These are phyloP conservation scores for Abrostola triplasia DNA, from an alignment of 2,888 invertebrate genomes.

Conservation along the genomic window DNA sequence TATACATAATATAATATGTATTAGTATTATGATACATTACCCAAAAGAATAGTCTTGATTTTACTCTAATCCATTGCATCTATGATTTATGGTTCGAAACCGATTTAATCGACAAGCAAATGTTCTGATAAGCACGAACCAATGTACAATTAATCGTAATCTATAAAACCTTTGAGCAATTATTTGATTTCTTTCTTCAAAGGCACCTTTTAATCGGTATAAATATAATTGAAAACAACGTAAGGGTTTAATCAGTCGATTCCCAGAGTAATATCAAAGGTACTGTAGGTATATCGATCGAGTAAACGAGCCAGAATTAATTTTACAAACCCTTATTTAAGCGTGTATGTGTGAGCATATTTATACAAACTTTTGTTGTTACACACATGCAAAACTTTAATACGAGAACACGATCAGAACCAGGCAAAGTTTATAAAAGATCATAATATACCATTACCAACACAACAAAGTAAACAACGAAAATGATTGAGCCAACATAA, in stretches of 20 bases:
- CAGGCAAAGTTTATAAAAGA: slow-evolving; percentile 49
- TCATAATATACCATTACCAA: slow-evolving; percentile 57
- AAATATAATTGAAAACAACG: not conserved
- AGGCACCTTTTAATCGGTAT: too few species aligned
- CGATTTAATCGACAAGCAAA: not conserved
- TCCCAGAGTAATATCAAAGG: not conserved
- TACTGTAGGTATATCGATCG: slow-evolving; percentile 1
- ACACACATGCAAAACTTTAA: slow-evolving; percentile 31
- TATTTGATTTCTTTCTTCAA: too few species aligned
- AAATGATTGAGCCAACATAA: slow-evolving; percentile 58
- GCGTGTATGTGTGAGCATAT: not conserved
- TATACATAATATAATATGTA: too few species aligned
- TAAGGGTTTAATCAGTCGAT: slow-evolving; percentile 1
- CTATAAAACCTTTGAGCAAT: too few species aligned
- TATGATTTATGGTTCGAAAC: not conserved
- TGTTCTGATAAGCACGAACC: too few species aligned
- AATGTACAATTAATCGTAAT: too few species aligned
- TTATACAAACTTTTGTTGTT: slow-evolving; percentile 4
- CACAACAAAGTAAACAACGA: slow-evolving; percentile 56
- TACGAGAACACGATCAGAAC: slow-evolving; percentile 35
- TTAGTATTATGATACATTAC: too few species aligned
- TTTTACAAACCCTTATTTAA: slow-evolving; percentile 2
- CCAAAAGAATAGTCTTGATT: too few species aligned
- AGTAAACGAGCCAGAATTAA: slow-evolving; percentile 5
- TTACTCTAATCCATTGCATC: too few species aligned